Evolutionary conservation across 2,888 invertebrate genomes (phyloP), one percentile per base, ranked within the genome.

Genomic region (Melieria crassipennis): DNA sequence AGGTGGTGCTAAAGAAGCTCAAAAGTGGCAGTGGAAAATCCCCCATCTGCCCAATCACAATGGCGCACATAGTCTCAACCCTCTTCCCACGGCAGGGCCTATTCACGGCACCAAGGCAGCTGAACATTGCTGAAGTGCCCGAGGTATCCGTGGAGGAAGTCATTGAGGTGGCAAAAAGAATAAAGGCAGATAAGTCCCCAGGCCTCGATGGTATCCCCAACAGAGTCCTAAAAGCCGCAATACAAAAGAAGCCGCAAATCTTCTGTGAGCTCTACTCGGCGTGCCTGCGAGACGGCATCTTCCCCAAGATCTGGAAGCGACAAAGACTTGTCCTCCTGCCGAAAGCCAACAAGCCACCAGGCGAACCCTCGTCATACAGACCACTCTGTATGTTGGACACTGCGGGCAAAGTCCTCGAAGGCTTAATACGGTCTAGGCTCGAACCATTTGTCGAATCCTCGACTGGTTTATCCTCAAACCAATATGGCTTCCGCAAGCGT

Each of bases 401-500:
- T 9, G 16, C 43, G 52, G 71, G 52, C 7, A 57, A 71, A 64
- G 13, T 64, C 5, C 16, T 64, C 3, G 60, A 68, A 11, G 45
- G 60, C 5, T 48, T 65, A n/a, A 65, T 65, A 45, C 48, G 46
- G 9, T 48, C 47, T 30, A n/a, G 64, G 43, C 48, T 52, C 16
- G 16, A 57, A 13, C 16, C 9, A 2, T 7, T 30, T 3, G 16
- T 5, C 5, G 30, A 57, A 13, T 16, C 57, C 42, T 10, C n/a
- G 10, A 43, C 5, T 11, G 52, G 52, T 7, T 16, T 65, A 50
- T 58, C 56, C 2, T 11, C 47, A 16, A 63, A 58, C 5, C 70
- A 73, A 63, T 67, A 61, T 7, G 70, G 70, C 16, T 73, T 70
- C 43, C 60, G 65, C 7, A 58, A 56, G 43, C 43, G 47, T 10